These are phyloP conservation scores for Apostichopus parvimensis DNA, from an alignment of 35 echinoderm and acorn worm species.

Conservation along the genomic window DNA sequence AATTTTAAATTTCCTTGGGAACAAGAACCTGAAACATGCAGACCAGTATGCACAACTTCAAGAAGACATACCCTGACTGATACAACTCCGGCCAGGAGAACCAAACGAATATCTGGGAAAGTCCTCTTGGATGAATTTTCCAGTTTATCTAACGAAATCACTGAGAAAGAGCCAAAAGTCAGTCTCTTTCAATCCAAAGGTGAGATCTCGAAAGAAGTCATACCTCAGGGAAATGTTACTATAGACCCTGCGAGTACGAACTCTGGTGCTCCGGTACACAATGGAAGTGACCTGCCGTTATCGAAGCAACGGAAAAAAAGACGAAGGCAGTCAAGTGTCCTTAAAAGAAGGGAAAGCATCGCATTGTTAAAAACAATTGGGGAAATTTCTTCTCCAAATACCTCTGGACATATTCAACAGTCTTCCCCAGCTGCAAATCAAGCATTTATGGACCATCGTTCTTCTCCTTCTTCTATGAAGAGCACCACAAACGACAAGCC, in stretches of 20 bases:
- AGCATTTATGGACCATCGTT: not conserved
- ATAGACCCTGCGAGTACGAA: not conserved
- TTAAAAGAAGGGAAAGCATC: conserved; percentile 34
- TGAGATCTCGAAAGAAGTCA: not conserved
- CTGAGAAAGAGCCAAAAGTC: not conserved
- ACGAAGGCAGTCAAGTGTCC: conserved; percentile 4
- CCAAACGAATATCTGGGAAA: conserved; percentile 27
- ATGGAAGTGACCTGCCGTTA: not conserved
- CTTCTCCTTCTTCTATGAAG: not conserved
- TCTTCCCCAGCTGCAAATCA: not conserved
- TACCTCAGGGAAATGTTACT: not conserved
- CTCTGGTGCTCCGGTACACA: not conserved
- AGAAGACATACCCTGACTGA: not conserved
- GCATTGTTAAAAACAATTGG: conserved; percentile 41
- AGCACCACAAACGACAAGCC: not conserved
- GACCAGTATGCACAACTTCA: not conserved
- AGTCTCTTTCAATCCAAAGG: not conserved
- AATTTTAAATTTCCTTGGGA: conserved; percentile 53
- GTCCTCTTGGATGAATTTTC: not conserved
- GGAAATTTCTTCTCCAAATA: not conserved
- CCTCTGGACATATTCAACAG: not conserved
- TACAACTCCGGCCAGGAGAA: conserved; percentile 20
- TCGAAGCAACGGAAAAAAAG: not conserved
- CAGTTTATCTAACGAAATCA: not conserved
- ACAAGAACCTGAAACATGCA: not conserved